Percentiles rank a stretch among this genome's conserved stretches.
phyloP scores from a whole-genome alignment of 2,888 invertebrate genomes.

The Mesochorus sp. region DNA sequence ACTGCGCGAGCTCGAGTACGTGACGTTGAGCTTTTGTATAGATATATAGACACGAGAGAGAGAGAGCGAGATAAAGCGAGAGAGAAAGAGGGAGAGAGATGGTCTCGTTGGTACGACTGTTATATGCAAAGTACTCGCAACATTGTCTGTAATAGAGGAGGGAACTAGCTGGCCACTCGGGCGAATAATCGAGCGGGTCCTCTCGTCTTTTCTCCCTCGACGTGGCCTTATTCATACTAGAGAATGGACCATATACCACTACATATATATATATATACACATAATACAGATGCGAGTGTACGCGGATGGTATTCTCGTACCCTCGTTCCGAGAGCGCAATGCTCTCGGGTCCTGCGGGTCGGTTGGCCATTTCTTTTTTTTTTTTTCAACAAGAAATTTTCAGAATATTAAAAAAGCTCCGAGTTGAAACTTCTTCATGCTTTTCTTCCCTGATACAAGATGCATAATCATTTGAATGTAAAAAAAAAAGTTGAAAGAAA shows the following conservation, averaged over 20 bases:
- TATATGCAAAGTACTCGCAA: conserved; percentile 64
- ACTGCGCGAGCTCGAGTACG: conserved; percentile 51
- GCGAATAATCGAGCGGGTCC: conserved; percentile 69
- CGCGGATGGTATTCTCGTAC: too few relatives aligned
- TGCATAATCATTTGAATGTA: too few relatives aligned
- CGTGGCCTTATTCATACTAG: conserved; percentile 52
- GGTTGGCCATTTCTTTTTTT: too few relatives aligned
- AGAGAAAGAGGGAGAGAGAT: background rate
- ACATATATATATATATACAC: background rate
- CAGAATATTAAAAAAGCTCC: too few relatives aligned
- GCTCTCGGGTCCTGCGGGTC: too few relatives aligned
- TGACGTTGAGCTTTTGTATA: conserved; percentile 23
- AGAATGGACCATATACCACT: background rate
- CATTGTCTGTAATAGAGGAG: conserved; percentile 62
- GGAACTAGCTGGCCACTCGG: conserved; percentile 67
- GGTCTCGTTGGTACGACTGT: conserved; percentile 14
- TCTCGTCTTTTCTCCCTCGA: conserved; percentile 32
- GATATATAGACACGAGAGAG: background rate
- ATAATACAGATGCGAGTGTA: background rate
- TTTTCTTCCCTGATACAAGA: too few relatives aligned
- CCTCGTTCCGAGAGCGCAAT: too few relatives aligned
- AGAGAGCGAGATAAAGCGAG: background rate
- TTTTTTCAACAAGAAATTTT: too few relatives aligned
- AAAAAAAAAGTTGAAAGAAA: too few relatives aligned
- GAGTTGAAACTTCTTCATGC: too few relatives aligned